Conservation (phyloP, 2,797 vertebrate genomes). For the Halcyon badia region DNA sequence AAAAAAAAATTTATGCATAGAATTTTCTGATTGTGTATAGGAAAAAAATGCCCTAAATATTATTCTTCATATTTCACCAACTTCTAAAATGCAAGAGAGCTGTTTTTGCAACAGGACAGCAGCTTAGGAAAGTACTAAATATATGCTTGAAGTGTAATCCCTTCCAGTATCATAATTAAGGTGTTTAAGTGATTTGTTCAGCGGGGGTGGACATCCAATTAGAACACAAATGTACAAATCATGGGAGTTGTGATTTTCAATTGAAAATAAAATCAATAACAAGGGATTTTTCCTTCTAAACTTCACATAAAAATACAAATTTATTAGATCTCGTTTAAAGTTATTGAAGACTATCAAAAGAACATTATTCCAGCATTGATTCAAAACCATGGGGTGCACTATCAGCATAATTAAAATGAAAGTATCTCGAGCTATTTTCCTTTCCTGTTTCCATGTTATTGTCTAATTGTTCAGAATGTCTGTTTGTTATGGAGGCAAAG, state of each 20-base stretch:
- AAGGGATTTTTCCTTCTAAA: slow-evolving; percentile 39
- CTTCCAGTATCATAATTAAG: slow-evolving; percentile 5
- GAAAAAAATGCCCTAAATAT: not conserved
- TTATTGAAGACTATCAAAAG: slow-evolving; percentile 81
- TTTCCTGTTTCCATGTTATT: slow-evolving; percentile 77
- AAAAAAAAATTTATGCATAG: not conserved
- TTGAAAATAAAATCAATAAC: slow-evolving; percentile 30
- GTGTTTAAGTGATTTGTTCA: slow-evolving; percentile 40
- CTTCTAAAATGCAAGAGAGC: not conserved
- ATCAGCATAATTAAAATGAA: slow-evolving; percentile 83
- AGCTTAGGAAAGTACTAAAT: not conserved
- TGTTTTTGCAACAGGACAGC: not conserved
- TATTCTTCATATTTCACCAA: not conserved
- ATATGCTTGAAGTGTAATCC: not conserved
- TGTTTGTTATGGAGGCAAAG: slow-evolving; percentile 84
- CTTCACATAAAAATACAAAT: slow-evolving; percentile 74
- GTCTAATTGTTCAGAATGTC: slow-evolving; percentile 87
- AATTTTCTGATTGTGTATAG: not conserved
- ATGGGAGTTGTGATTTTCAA: slow-evolving; percentile 11
- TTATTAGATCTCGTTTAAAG: slow-evolving; percentile 77
- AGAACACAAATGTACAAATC: slow-evolving; percentile 11
- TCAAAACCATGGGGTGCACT: slow-evolving; percentile 78
- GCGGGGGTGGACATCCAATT: slow-evolving; percentile 18
- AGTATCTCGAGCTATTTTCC: slow-evolving; percentile 80
- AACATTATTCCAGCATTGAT: slow-evolving; percentile 77